Base-by-base conservation (phyloP, 2,113 vertebrate genomes). In the Pollimyrus isidori region DNA sequence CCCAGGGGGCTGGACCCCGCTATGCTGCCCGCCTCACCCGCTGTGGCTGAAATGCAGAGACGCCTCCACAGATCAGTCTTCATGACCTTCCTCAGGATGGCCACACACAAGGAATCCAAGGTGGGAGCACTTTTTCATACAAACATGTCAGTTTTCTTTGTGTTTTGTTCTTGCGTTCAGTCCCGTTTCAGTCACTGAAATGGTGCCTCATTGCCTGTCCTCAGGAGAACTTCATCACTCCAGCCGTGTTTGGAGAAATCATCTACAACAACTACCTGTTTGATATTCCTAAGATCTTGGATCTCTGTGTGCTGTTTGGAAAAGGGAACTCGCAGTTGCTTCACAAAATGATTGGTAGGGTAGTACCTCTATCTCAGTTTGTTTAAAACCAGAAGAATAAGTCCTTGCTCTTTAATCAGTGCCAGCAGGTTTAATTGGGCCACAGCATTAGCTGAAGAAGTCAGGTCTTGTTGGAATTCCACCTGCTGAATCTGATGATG, bases 101-200 rank as follows among this genome's bases (percentile, higher is more conserved):
- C 98, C 84, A 99, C 98, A 0, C 98, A 99, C 92, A 99, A 98
- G 92, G 98, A 99, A 92, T 99, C 98, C 90, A 99, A 98, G 97
- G 98, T 99, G 83, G 56, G 82, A 17, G 2, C 1, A 6, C 21
- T 6, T 49, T 13, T 2, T 89, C 11, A 58, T 48, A 23, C 35
- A 50, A 73, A 62, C n/a, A 6, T 56, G 13, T 46, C 45, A 46
- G 39, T 45, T 87, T 50, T 56, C 35, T 10, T 45, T 30, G n/a
- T 86, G 13, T 30, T 42, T 65, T 15, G 13, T 39, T 89, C 39
- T 5, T 21, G 21, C 76, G 13, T 49, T 86, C 46, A 86, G 48
- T 45, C 21, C 39, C 13, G 82, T 26, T 49, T 48, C 9, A 10
- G 26, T 69, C n/a, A 30, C 4, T 69, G 62, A 30, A 65, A 26